Evolutionary conservation across 53 echinoderm and acorn worm species (phyloP).

Genomic region (Arbacia lixula): DNA sequence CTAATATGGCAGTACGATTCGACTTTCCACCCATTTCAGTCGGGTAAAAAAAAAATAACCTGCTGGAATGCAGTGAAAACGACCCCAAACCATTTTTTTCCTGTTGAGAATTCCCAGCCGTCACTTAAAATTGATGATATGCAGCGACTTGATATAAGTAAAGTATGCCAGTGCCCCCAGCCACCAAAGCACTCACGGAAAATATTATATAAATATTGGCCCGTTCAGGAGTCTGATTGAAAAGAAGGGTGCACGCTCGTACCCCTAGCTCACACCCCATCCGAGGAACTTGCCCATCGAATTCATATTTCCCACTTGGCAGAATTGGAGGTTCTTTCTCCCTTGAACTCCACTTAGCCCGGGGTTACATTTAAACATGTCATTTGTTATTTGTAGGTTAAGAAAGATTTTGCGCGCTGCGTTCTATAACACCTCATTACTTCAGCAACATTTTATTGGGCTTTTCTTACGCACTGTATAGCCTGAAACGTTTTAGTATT

Average conservation of each 20-base stretch:
- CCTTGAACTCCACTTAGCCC: slow-evolving; percentile 40
- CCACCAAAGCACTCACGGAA: slow-evolving; percentile 21
- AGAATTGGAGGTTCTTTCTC: neutral
- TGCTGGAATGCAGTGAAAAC: neutral
- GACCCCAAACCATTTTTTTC: neutral
- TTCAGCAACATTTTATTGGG: slow-evolving; percentile 41
- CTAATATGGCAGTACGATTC: slow-evolving; percentile 50
- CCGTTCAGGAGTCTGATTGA: neutral
- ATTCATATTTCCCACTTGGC: slow-evolving; percentile 27
- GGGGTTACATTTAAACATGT: slow-evolving; percentile 45
- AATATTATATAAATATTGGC: slow-evolving; percentile 47
- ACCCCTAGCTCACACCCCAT: slow-evolving; percentile 5
- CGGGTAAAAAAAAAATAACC: slow-evolving; percentile 2
- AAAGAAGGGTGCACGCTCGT: neutral
- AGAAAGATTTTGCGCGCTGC: slow-evolving; percentile 38
- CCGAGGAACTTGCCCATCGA: slow-evolving; percentile 20
- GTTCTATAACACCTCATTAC: slow-evolving; percentile 47
- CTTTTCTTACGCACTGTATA: too few relatives aligned
- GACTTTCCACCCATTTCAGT: slow-evolving; percentile 27
- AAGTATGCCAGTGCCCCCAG: slow-evolving; percentile 49
- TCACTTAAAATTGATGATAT: slow-evolving; percentile 47
- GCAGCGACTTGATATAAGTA: slow-evolving; percentile 12
- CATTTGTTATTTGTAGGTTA: slow-evolving; percentile 65
- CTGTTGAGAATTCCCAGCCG: slow-evolving; percentile 42
- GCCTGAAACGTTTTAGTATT: too few relatives aligned